phyloP scores from a whole-genome alignment of 1,140 invertebrate genomes.

The Tetramorium alpestre region DNA sequence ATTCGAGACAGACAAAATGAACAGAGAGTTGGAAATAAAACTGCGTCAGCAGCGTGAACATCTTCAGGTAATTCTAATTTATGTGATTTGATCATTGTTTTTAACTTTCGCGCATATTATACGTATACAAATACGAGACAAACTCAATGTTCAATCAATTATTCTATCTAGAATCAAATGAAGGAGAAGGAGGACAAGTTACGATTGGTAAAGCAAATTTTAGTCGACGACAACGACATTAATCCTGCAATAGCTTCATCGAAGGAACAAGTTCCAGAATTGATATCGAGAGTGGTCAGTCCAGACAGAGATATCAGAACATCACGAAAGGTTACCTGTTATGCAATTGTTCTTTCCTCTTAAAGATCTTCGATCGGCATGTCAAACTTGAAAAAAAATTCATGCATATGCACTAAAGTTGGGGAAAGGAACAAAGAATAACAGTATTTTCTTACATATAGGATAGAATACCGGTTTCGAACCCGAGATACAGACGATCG shows the following conservation, averaged over 20 bases:
- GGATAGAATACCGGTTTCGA: constrained; percentile 87
- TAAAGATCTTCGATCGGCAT: neutral
- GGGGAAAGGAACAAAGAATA: neutral
- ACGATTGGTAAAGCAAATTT: constrained; percentile 85
- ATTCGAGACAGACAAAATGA: constrained; percentile 90
- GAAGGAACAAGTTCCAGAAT: constrained; percentile 71
- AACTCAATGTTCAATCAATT: too few species aligned
- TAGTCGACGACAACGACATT: constrained; percentile 80
- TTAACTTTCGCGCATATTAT: neutral
- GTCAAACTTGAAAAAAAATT: neutral
- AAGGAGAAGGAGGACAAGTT: constrained; percentile 86
- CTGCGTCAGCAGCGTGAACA: constrained; percentile 89
- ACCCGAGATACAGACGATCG: constrained; percentile 91
- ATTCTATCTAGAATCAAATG: constrained; percentile 81
- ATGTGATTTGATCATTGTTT: neutral
- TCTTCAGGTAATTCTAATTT: constrained; percentile 83
- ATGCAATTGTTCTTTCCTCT: neutral
- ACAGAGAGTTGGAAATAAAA: constrained; percentile 88
- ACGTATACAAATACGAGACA: too few species aligned
- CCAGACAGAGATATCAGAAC: constrained; percentile 69
- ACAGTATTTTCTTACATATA: constrained; percentile 52
- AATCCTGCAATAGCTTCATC: constrained; percentile 45
- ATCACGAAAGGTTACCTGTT: constrained; percentile 77
- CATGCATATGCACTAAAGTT: neutral
- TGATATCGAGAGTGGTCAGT: constrained; percentile 67